Evolutionary conservation across 1,140 invertebrate genomes (phyloP), one percentile per base, ranked within the genome.

Genomic region (Trichomalopsis sarcophagae): DNA sequence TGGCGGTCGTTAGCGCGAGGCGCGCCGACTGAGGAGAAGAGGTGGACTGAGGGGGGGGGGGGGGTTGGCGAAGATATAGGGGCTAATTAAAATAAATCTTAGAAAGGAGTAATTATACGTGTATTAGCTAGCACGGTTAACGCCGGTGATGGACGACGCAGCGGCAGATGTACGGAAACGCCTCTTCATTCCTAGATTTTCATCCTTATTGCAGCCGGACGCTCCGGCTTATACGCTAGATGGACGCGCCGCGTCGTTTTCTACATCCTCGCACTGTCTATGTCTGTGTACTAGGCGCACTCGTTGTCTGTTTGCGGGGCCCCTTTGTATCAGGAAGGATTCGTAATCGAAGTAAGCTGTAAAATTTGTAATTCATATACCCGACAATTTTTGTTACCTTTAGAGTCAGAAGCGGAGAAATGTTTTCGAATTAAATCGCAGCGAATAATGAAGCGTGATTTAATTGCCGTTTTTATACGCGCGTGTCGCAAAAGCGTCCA

Each of bases 11-110:
- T 85, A 85, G 84, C 55, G 71, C 73, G 55, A 62, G 55, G 55
- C 55, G 55, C 55, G 55, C 33, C 33, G 55, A 62, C 55, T 62
- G 55, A 17, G 55, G 30, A 44, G 30, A 62, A 6, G 6, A 17
- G 17, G 55, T 17, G 47, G 13, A 17, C 47, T 13, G 77, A 13
- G 36, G 69, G 30, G 23, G 77, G 79, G 14, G 11, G 50, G 36
- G 69, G 30, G 23, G 77, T 74, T n/a, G 11, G 50, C 11, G 44
- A 93, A 93, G 92, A 93, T 92, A 90, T 92, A 93, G 90, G 87
- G 90, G 88, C 91, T 93, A 93, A 93, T 93, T 93, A 93, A 93
- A 93, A 93, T 93, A 93, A 93, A 93, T 93, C 92, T 93, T 93
- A 92, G 92, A 91, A 92, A 90, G 90, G 92, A 93, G 92, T 93